Percentiles rank a stretch among this genome's conserved stretches.
Conservation (phyloP, 2,797 vertebrate species). For the Cossypha caffra region DNA sequence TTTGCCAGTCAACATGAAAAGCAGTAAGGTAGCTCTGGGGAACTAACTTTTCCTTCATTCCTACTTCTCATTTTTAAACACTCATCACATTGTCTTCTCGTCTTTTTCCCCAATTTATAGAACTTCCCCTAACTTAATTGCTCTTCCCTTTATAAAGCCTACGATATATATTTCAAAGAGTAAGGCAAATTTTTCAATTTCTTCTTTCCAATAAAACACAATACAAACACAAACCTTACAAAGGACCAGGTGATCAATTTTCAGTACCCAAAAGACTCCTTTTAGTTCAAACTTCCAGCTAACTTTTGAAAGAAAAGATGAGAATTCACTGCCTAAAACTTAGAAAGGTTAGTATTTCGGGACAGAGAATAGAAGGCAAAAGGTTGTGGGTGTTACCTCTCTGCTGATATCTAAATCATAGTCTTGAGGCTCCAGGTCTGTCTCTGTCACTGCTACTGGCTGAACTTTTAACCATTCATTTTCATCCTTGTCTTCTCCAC, state of each 20-base stretch:
- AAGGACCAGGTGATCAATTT: background rate
- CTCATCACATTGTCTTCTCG: background rate
- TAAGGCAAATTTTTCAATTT: background rate
- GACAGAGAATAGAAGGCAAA: background rate
- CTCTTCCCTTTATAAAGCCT: background rate
- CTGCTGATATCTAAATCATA: constrained; percentile 93
- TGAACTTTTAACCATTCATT: constrained; percentile 89
- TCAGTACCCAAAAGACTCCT: background rate
- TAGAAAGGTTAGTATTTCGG: background rate
- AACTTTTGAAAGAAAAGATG: background rate
- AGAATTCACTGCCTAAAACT: background rate
- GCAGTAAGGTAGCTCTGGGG: background rate
- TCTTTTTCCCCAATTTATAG: background rate
- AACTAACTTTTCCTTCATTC: background rate
- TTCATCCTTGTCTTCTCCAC: constrained; percentile 88
- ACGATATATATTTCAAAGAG: background rate
- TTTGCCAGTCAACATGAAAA: background rate
- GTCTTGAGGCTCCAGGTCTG: constrained; percentile 89
- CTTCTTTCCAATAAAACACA: background rate
- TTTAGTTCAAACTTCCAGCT: background rate
- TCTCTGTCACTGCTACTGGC: constrained; percentile 79
- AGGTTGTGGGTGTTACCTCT: constrained; percentile 82
- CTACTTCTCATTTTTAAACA: background rate
- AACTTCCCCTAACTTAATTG: background rate
- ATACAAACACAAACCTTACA: rapidly evolving